These are phyloP conservation scores for Agelastica alni DNA, from an alignment of 2,888 invertebrate genomes.

Conservation along the genomic window DNA sequence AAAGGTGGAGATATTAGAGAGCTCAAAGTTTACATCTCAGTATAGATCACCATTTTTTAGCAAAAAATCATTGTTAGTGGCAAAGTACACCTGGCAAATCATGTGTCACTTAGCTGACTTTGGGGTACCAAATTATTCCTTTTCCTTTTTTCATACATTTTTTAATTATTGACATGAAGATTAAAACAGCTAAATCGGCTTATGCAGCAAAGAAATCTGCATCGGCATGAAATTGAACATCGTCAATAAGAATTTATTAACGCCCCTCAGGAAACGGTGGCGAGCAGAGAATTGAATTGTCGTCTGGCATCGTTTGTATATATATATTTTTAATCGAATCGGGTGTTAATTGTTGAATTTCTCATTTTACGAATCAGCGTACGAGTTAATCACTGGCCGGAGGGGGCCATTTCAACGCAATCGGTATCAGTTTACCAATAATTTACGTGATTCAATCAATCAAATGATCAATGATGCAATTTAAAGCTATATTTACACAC, in stretches of 20 bases:
- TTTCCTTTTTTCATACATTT: no score
- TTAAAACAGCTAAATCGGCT: no score
- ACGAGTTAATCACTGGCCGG: constrained; percentile 52
- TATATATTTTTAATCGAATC: constrained; percentile 29
- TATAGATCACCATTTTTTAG: no score
- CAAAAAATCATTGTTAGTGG: no score
- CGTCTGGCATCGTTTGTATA: constrained; percentile 3
- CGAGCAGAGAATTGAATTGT: constrained; percentile 12
- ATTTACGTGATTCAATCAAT: constrained; percentile 47
- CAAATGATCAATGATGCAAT: constrained; percentile 39
- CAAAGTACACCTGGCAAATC: no score
- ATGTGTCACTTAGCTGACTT: no score
- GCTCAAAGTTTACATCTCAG: no score
- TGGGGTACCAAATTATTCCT: no score
- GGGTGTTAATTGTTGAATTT: constrained; percentile 51
- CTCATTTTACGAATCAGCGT: constrained; percentile 56
- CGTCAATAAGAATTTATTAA: constrained; percentile 8
- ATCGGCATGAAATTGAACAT: constrained; percentile 2
- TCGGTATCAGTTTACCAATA: constrained; percentile 47
- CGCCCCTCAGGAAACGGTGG: not conserved
- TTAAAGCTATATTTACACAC: constrained; percentile 26
- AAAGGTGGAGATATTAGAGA: no score
- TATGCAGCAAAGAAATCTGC: no score
- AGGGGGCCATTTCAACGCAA: constrained; percentile 44
- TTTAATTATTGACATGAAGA: no score